Percentiles rank a stretch among this genome's conserved stretches.
phyloP scores from a whole-genome alignment of 1,140 invertebrate genomes.

The Goniozus legneri region DNA sequence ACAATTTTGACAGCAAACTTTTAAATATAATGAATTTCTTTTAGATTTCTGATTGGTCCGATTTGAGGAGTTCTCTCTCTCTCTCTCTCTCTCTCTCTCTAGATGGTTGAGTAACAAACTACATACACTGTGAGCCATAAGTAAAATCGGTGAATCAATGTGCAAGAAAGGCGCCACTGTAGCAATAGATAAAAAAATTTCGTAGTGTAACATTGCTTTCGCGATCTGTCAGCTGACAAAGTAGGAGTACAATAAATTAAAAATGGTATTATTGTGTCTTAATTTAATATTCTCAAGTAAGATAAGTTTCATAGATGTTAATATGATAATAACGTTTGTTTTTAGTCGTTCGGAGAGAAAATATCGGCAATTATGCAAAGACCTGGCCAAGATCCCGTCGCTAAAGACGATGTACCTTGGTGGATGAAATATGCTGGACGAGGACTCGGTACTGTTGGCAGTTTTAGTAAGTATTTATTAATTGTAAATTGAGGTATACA shows the following conservation, averaged over 20 bases:
- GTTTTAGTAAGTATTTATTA: slow-evolving; percentile 64
- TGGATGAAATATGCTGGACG: slow-evolving; percentile 84
- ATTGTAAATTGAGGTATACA: slow-evolving; percentile 8
- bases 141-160: too few relatives aligned
- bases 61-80: too few relatives aligned
- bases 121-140: too few relatives aligned
- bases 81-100: too few relatives aligned
- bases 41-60: too few relatives aligned
- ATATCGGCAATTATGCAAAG: slow-evolving; percentile 70
- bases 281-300: neutral
- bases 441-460: slow-evolving; percentile 78
- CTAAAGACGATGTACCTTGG: slow-evolving; percentile 81
- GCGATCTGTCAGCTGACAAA: slow-evolving; percentile 27
- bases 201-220: slow-evolving; percentile 20
- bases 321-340: slow-evolving; percentile 9
- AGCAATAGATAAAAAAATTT: too few relatives aligned
- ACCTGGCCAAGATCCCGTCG: slow-evolving; percentile 68
- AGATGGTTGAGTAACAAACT: too few relatives aligned
- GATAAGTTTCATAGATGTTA: too few relatives aligned
- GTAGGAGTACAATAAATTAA: slow-evolving; percentile 6
- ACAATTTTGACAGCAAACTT: too few relatives aligned
- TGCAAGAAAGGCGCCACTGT: too few relatives aligned
- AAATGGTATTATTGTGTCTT: slow-evolving; percentile 22
- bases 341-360: slow-evolving; percentile 76
- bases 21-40: too few relatives aligned